Conservation (phyloP, 2,113 vertebrate genomes). For the Pseudois nayaur region DNA sequence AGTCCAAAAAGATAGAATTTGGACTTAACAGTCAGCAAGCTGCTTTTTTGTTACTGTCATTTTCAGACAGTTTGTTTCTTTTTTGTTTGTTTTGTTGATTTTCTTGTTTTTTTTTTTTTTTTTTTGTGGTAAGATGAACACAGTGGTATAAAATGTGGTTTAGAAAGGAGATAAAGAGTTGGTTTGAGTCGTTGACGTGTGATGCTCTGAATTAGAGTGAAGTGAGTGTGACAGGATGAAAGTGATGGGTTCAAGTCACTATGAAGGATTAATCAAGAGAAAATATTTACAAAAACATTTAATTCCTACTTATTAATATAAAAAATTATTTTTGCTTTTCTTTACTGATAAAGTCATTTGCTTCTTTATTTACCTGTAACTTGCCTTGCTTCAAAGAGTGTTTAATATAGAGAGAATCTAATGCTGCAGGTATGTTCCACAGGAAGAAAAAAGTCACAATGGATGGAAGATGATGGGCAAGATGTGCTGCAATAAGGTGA, state of each 20-base stretch:
- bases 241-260: background rate
- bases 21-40: background rate
- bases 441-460: background rate
- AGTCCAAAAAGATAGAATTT: background rate
- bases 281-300: background rate
- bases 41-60: background rate
- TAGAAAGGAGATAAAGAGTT: background rate
- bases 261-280: background rate
- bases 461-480: background rate
- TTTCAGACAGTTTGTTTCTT: background rate
- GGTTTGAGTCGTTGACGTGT: rapidly evolving
- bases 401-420: background rate
- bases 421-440: background rate
- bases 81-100: background rate
- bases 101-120: background rate
- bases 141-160: background rate
- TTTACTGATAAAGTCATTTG: background rate
- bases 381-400: background rate
- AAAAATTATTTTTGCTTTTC: background rate
- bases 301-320: background rate
- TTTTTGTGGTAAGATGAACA: background rate
- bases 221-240: background rate
- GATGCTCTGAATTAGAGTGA: background rate
- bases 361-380: background rate
- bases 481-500: background rate